Percentiles rank a stretch among this genome's conserved stretches.
Conservation (phyloP, 2,113 vertebrate genomes). For the Electrona antarctica region DNA sequence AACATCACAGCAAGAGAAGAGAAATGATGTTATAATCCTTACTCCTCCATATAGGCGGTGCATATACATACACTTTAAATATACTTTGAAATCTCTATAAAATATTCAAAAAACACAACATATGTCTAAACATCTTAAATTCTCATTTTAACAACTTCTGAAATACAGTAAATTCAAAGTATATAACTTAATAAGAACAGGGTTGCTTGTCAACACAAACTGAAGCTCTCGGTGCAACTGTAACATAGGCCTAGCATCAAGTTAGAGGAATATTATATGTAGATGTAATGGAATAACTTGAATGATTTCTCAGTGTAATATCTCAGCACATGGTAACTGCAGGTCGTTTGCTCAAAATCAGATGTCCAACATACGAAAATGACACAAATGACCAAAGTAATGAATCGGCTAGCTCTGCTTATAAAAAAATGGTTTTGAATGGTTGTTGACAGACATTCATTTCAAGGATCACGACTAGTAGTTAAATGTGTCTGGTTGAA, state of each 20-base stretch:
- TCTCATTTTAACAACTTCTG: conserved; percentile 37
- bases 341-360: too few relatives aligned
- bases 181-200: conserved; percentile 29
- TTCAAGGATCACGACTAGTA: too few relatives aligned
- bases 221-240: neutral
- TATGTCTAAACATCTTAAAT: conserved; percentile 49
- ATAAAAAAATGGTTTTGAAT: neutral
- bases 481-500: too few relatives aligned
- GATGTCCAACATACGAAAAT: too few relatives aligned
- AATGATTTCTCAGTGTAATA: too few relatives aligned
- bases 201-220: neutral
- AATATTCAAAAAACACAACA: conserved; percentile 42
- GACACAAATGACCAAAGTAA: neutral
- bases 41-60: conserved; percentile 27
- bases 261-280: neutral
- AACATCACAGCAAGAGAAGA: conserved; percentile 45
- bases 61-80: conserved; percentile 45
- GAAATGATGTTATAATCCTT: conserved; percentile 15
- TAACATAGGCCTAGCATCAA: neutral
- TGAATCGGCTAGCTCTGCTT: neutral
- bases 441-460: too few relatives aligned
- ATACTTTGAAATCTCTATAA: conserved; percentile 15
- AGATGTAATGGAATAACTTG: neutral
- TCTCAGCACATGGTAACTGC: too few relatives aligned
- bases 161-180: conserved; percentile 31